These are phyloP conservation scores for Adrianichthys oophorus DNA, from an alignment of 2,797 vertebrate genomes.

Conservation along the genomic window DNA sequence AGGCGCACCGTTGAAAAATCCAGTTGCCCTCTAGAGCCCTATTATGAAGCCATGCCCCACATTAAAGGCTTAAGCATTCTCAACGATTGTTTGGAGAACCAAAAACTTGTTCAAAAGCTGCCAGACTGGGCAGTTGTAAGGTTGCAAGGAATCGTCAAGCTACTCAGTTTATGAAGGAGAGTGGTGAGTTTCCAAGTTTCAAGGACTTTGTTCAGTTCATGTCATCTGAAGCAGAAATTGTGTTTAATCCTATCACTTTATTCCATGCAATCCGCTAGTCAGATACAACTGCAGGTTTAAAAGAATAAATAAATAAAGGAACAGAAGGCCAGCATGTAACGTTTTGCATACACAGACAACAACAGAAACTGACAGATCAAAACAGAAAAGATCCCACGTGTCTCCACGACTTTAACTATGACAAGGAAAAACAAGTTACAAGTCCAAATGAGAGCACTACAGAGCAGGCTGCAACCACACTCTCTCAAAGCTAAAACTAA, in stretches of 20 bases:
- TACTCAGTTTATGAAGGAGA: neutral
- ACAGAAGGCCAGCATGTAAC: too few relatives aligned
- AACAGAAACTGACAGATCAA: too few relatives aligned
- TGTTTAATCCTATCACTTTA: conserved; percentile 10
- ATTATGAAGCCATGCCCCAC: conserved; percentile 1
- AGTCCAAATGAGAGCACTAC: too few relatives aligned
- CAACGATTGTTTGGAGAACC: conserved; percentile 30
- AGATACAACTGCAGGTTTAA: neutral
- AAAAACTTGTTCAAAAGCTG: conserved; percentile 18
- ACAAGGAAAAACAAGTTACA: too few relatives aligned
- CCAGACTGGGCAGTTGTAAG: conserved; percentile 7
- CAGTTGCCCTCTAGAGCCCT: neutral
- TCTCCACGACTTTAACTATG: too few relatives aligned
- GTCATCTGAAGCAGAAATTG: conserved; percentile 11
- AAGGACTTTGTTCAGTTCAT: conserved; percentile 8
- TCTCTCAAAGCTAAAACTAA: too few relatives aligned
- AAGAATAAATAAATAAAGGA: too few relatives aligned
- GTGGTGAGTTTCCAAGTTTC: conserved; percentile 12
- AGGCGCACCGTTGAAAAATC: too few relatives aligned
- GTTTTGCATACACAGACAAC: too few relatives aligned
- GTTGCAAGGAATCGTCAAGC: conserved; percentile 13
- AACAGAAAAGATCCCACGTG: conserved; percentile 6
- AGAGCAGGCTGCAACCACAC: too few relatives aligned
- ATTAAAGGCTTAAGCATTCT: conserved; percentile 8
- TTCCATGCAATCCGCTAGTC: conserved; percentile 8